These are phyloP conservation scores for Macaca mulatta DNA, from an alignment of 2,113 vertebrate species.

Conservation along the genomic window DNA sequence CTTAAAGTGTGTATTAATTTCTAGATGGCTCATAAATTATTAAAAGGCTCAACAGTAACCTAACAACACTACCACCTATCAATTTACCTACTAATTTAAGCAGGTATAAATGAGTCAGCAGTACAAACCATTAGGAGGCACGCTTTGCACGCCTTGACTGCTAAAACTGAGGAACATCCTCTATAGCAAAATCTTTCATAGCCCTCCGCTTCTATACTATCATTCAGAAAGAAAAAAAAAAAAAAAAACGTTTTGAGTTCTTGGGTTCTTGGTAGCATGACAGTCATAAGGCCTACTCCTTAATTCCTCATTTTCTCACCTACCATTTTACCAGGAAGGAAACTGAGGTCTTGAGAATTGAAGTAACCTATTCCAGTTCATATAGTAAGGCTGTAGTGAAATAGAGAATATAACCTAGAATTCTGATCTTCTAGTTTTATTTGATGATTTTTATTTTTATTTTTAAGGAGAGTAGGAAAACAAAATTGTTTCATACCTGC, in stretches of 20 bases:
- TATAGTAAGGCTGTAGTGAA: background rate
- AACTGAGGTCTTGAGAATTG: background rate
- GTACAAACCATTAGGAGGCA: background rate
- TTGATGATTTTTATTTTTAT: background rate
- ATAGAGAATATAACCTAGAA: background rate
- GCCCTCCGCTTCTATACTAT: background rate
- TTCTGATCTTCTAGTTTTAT: background rate
- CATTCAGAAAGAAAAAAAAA: too few species aligned
- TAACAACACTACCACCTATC: background rate
- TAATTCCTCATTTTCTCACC: background rate
- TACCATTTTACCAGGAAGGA: background rate
- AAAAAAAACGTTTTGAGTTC: background rate
- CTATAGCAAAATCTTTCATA: background rate
- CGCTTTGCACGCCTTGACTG: background rate
- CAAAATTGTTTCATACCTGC: background rate
- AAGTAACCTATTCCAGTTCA: background rate
- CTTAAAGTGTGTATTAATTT: constrained; percentile 53
- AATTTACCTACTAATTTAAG: background rate
- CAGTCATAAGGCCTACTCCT: background rate
- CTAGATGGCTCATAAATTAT: constrained; percentile 64
- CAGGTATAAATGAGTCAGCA: background rate
- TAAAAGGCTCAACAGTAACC: constrained; percentile 26
- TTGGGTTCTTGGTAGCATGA: background rate
- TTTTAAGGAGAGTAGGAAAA: background rate
- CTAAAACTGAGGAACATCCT: background rate